Percentiles rank a stretch among this genome's conserved stretches.
phyloP scores from a whole-genome alignment of 2,113 vertebrate species.

The Notarius lentiginosus region DNA sequence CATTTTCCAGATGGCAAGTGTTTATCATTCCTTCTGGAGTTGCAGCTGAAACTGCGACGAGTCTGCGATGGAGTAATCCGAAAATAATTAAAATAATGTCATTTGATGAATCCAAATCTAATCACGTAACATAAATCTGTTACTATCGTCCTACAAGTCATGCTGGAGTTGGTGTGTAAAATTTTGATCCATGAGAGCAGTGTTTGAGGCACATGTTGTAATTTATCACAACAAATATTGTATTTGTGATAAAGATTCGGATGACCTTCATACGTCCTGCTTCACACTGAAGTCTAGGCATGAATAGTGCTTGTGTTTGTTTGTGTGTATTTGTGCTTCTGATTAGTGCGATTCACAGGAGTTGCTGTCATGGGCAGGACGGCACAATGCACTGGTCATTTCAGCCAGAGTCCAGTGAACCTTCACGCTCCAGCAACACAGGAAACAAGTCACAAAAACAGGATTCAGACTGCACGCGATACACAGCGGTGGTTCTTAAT shows the following conservation, averaged over 20 bases:
- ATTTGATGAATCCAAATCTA: not conserved
- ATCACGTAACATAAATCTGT: not conserved
- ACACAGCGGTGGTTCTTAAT: not conserved
- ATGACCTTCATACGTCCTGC: not conserved
- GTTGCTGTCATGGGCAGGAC: not conserved
- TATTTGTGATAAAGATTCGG: not conserved
- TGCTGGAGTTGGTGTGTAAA: not conserved
- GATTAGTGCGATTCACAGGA: conserved; percentile 33
- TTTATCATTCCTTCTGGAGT: not conserved
- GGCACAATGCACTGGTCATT: not conserved
- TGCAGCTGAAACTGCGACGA: not conserved
- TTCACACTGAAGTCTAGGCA: not conserved
- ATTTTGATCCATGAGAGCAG: not conserved
- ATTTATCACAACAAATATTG: not conserved
- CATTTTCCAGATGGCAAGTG: not conserved
- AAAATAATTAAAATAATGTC: not conserved
- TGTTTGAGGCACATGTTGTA: not conserved
- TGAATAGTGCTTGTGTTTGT: not conserved
- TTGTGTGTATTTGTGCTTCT: conserved; percentile 9
- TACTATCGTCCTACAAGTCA: not conserved
- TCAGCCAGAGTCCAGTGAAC: not conserved
- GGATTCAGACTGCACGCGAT: not conserved
- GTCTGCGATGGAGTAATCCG: not conserved
- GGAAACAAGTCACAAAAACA: conserved; percentile 10
- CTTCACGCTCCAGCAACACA: not conserved